Conservation (phyloP, 2,797 vertebrate genomes). For the Pseudotriccus pelzelni region DNA sequence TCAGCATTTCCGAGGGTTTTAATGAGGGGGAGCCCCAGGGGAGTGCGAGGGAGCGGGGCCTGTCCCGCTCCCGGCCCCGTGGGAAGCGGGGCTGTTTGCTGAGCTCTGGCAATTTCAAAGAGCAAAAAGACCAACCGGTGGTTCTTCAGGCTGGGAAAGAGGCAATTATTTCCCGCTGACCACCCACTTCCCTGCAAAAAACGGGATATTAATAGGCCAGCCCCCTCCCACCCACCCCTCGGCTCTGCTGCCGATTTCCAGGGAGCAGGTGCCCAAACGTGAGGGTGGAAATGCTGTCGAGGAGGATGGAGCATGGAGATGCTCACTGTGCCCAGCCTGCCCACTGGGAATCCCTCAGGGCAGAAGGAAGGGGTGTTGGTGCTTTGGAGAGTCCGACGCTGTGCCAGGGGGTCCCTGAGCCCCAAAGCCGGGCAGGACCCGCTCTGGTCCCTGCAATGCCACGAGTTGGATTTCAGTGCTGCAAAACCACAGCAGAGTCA, state of each 20-base stretch:
- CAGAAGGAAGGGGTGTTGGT: background rate
- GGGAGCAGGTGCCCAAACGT: background rate
- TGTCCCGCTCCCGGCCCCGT: fast-evolving
- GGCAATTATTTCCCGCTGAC: slow-evolving; percentile 13
- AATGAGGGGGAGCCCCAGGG: background rate
- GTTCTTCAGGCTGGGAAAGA: background rate
- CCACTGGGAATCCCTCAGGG: fast-evolving
- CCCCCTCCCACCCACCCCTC: background rate
- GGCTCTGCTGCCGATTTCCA: fast-evolving
- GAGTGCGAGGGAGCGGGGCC: background rate
- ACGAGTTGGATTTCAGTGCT: background rate
- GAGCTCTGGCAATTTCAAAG: background rate
- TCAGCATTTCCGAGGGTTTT: background rate
- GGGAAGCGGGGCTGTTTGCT: background rate
- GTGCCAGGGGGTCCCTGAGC: fast-evolving
- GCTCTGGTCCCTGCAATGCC: fast-evolving
- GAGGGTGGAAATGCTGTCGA: background rate
- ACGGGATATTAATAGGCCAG: background rate
- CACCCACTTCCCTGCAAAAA: background rate
- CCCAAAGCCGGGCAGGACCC: background rate
- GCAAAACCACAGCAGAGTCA: fast-evolving
- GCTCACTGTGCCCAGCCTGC: background rate
- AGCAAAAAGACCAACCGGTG: background rate
- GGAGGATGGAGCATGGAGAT: background rate
- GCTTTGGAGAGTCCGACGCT: background rate